phyloP scores from a whole-genome alignment of 2,797 vertebrate genomes.

The Bucorvus abyssinicus region DNA sequence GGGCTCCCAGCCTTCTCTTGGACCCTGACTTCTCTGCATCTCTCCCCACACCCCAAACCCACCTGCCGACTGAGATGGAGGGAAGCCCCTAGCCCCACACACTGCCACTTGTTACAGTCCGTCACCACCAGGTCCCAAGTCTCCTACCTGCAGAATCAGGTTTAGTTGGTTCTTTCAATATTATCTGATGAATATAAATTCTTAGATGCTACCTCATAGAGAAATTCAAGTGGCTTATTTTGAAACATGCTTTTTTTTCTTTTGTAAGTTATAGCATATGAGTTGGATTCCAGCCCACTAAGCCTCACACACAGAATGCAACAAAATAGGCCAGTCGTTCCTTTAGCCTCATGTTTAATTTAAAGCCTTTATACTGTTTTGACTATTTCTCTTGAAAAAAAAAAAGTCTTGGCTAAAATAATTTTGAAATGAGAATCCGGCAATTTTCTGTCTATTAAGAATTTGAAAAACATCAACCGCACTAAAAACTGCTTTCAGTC shows the following conservation, averaged over 20 bases:
- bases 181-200: background rate
- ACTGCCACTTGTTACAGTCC: accelerated
- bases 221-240: background rate
- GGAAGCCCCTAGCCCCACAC: background rate
- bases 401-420: background rate
- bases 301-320: background rate
- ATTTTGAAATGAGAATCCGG: background rate
- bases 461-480: background rate
- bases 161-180: background rate
- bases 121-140: background rate
- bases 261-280: background rate
- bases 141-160: background rate
- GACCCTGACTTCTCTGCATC: accelerated
- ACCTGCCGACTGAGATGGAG: background rate
- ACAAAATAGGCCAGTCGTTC: background rate
- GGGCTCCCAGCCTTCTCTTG: background rate
- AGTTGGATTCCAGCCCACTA: background rate
- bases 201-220: background rate
- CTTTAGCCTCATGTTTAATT: background rate
- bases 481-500: background rate
- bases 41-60: background rate
- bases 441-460: background rate
- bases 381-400: background rate
- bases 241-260: background rate
- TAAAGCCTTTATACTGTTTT: background rate